Percentiles rank a stretch among this genome's conserved stretches.
phyloP scores from a whole-genome alignment of 2,797 vertebrate species.

The Gallinago nigripennis region DNA sequence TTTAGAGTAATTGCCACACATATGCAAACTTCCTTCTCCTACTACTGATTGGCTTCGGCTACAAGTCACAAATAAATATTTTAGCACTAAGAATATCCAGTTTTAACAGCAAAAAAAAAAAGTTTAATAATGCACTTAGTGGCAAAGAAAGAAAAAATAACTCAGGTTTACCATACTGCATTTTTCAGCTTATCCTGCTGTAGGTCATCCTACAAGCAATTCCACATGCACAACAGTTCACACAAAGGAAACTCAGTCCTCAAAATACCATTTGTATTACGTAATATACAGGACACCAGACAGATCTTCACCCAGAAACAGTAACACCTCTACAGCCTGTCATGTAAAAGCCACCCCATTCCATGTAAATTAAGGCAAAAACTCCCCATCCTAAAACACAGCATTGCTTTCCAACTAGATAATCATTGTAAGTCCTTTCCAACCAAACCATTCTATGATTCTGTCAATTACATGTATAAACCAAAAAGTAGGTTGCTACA shows the following conservation, averaged over 20 bases:
- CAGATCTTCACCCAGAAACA: not conserved
- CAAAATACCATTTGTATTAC: not conserved
- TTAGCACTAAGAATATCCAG: not conserved
- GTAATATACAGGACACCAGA: not conserved
- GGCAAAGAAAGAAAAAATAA: not conserved
- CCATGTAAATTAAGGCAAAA: not conserved
- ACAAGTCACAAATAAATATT: not conserved
- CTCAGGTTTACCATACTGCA: not conserved
- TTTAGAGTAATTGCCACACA: not conserved
- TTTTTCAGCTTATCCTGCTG: not conserved
- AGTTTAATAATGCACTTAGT: not conserved
- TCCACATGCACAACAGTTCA: not conserved
- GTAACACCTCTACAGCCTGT: not conserved
- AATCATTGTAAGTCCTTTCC: not conserved
- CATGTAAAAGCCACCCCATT: not conserved
- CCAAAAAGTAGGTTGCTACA: not conserved
- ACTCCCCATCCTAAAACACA: not conserved
- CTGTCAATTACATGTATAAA: not conserved
- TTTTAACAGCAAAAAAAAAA: not conserved
- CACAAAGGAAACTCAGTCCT: not conserved
- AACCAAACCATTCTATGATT: not conserved
- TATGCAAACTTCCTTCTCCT: not conserved
- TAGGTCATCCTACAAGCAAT: not conserved
- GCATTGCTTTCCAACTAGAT: not conserved
- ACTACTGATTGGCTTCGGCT: not conserved